A percentile compares a stretch with the other conserved stretches of the same genome.
phyloP scores from a whole-genome alignment of 2,888 invertebrate genomes.

The Acanthosoma haemorrhoidale region DNA sequence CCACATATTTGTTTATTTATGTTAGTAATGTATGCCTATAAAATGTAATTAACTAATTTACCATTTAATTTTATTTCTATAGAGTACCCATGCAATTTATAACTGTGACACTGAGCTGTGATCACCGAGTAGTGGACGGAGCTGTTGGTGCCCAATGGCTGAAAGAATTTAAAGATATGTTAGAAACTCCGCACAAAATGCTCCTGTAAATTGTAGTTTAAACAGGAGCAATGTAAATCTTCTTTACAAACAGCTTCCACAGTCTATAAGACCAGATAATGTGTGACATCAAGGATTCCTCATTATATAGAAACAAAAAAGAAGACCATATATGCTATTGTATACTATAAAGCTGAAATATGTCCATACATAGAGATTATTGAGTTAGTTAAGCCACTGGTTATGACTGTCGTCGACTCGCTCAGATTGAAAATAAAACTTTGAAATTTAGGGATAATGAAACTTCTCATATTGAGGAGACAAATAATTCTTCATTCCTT shows the following conservation, averaged over 20 bases:
- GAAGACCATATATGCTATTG: constrained; percentile 1
- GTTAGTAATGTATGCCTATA: too few relatives aligned
- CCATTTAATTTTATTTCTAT: not conserved
- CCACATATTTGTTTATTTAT: too few relatives aligned
- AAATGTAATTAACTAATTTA: too few relatives aligned
- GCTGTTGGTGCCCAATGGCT: constrained; percentile 97
- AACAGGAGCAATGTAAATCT: too few relatives aligned
- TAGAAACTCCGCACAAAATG: constrained; percentile 93
- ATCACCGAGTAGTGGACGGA: constrained; percentile 96
- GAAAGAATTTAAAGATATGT: constrained; percentile 73
- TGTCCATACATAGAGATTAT: constrained; percentile 1
- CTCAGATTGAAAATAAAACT: not conserved
- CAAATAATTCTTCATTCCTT: not conserved
- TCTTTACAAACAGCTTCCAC: not conserved
- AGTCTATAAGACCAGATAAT: not conserved
- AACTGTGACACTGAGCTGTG: constrained; percentile 90
- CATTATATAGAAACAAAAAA: not conserved
- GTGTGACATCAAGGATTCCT: constrained; percentile 1
- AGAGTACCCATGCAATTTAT: constrained; percentile 54
- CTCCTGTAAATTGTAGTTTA: constrained; percentile 54
- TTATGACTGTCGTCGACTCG: not conserved
- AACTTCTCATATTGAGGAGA: constrained; percentile 14
- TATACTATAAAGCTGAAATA: not conserved
- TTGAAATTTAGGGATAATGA: not conserved
- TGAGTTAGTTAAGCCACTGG: not conserved